Base-by-base conservation (phyloP, 2,113 vertebrate species). In the Takifugu bimaculatus region DNA sequence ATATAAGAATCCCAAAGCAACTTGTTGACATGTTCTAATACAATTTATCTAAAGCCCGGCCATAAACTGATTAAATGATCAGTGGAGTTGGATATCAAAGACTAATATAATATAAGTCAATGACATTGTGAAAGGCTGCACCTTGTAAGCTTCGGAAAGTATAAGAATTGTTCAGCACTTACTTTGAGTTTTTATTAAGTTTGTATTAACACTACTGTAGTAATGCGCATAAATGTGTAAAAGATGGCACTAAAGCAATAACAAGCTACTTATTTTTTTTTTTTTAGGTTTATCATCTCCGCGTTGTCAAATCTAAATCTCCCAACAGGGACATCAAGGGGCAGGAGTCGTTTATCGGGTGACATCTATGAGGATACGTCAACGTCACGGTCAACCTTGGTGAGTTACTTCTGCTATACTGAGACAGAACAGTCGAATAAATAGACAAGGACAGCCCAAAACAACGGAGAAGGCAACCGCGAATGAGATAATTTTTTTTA, bases 271-370 rank as follows among this genome's bases (percentile, higher is more conserved):
- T 39, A 39, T 20, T 20, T 20, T 20, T 20, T 20, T 20, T 20
- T 20, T 20, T 20, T 39, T 5, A 45, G 44, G 13, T 13, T 45
- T 14, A 45, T 45, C 4, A 15, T 4, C 3, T 45, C 13, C 44
- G 14, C 1, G 44, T 15, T 45, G 44, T 45, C 13, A 45, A 45
- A 45, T 15, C 2, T 12, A 45, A 45, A 15, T 25, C 4, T 7
- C 20, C 15, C 15, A 2, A 50, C 2, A 50, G 20, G 7, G 2
- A 11, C 7, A 10, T 39, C 11, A 39, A 39, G 11, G 11, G 48
- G 20, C n/a, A 50, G 7, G 20, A 20, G n/a, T 15, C 4, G 13
- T 45, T 39, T 43, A 65, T 54, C 32, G 50, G 63, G 63, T 50
- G 26, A 43, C n/a, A 43, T 2, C 20, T 49, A 6, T 20, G 14